Base-by-base conservation (phyloP, 2,797 vertebrate genomes). In the Clarias laeviceps region DNA sequence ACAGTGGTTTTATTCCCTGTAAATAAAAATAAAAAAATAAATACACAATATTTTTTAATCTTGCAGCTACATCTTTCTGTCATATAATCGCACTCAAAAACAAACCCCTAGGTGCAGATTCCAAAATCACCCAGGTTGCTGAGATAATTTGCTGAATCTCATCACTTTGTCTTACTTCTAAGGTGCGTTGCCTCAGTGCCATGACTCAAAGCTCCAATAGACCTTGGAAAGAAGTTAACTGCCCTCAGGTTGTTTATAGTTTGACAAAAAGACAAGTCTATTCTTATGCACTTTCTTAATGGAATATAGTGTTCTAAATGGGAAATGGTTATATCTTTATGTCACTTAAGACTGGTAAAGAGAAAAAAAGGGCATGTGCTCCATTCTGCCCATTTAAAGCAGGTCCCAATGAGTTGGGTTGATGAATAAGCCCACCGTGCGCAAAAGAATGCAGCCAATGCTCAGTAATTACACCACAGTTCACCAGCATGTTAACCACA, bases 231-330 rank as follows among this genome's bases (percentile, higher is more conserved):
- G n/a, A 83, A 85, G 24, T 69, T 79, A 84, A 66, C 18, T 86
- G 85, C 87, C 87, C 87, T 86, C 70, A 76, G 66, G 65, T 84
- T 85, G 72, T 87, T 86, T 82, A 40, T 66, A 50, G 20, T 77
- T 85, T 72, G 54, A 85, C 56, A 86, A 82, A 87, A 72, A 57
- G 84, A 89, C 86, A 88, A 65, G 61, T 27, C 32, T 72, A 90
- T 88, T 88, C 83, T 88, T 88, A 88, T 91, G 37, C 72, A 50
- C 37, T 76, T 80, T 73, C 79, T 69, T 77, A 76, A 83, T 88
- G 85, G 88, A 92, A 90, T 89, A 91, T 89, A 91, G 84, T 7
- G 86, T 87, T 90, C 90, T 92, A 90, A 92, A 90, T 79, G 85
- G 3, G 82, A 92, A 82, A 89, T 86, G 92, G 92, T 3, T 14